Conservation (phyloP, 1,140 invertebrate species). For the Planococcus citri region DNA sequence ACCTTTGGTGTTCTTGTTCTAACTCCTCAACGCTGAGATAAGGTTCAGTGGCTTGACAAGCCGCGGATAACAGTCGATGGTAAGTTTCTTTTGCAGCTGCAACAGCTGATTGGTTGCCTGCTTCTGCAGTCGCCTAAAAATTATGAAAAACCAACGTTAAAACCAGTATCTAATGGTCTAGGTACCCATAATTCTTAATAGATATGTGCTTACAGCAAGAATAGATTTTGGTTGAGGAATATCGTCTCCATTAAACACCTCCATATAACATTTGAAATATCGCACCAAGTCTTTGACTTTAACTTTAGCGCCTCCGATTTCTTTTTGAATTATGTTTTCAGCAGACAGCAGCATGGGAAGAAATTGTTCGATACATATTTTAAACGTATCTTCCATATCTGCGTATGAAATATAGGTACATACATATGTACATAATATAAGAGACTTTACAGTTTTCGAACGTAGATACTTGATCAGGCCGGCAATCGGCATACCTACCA, state of each 20-base stretch:
- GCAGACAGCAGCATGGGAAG: constrained; percentile 80
- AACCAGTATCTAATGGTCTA: no score
- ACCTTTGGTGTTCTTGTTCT: constrained; percentile 65
- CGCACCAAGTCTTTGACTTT: constrained; percentile 84
- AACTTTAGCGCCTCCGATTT: constrained; percentile 87
- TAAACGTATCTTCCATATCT: constrained; percentile 92
- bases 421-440: no score
- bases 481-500: constrained; percentile 47
- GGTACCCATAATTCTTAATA: no score
- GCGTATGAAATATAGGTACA: no score
- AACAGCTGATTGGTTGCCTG: constrained; percentile 91
- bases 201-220: constrained; percentile 77
- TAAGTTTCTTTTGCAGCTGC: constrained; percentile 89
- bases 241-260: constrained; percentile 92
- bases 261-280: constrained; percentile 96
- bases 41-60: constrained; percentile 79
- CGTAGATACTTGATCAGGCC: no score
- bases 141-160: no score
- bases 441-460: no score
- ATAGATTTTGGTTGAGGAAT: constrained; percentile 98
- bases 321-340: constrained; percentile 86
- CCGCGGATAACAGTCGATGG: constrained; percentile 78
- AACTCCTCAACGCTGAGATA: constrained; percentile 72
- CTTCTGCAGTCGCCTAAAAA: constrained; percentile 97
- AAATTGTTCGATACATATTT: constrained; percentile 65